Conservation (phyloP, 2,888 invertebrate genomes). For the Lucinisca nassula region DNA sequence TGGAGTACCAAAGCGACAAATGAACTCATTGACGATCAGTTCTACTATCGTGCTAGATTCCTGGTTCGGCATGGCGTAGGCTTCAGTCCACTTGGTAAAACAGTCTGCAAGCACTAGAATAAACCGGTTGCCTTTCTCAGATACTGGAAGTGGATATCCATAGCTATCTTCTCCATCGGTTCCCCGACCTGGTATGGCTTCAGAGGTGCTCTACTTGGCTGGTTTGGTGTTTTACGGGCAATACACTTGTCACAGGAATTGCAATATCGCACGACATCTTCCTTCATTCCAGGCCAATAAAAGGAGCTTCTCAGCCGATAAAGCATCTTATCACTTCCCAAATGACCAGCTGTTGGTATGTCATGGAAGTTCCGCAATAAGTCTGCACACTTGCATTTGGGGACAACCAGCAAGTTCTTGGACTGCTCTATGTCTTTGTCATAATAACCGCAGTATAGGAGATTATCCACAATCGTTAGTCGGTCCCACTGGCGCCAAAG, state of each 20-base stretch:
- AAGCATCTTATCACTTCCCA: neutral
- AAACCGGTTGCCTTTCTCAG: too few relatives aligned
- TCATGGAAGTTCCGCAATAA: neutral
- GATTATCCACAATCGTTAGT: too few relatives aligned
- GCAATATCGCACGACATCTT: neutral
- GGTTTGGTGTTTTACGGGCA: neutral
- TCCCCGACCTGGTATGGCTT: neutral
- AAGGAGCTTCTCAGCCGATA: neutral
- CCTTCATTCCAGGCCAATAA: neutral
- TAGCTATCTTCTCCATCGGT: neutral
- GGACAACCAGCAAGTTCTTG: neutral
- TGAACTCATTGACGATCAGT: too few relatives aligned
- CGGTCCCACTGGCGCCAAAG: too few relatives aligned
- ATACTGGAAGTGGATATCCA: too few relatives aligned
- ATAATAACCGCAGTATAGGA: too few relatives aligned
- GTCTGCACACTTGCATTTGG: neutral
- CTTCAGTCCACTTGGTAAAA: too few relatives aligned
- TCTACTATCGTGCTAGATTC: too few relatives aligned
- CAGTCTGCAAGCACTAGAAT: too few relatives aligned
- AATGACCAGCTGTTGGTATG: neutral
- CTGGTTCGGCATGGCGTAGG: too few relatives aligned
- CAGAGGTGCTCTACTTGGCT: neutral
- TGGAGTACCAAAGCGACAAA: too few relatives aligned
- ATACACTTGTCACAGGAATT: neutral
- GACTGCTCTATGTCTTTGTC: neutral